Percentiles rank a stretch among this genome's conserved stretches.
Evolutionary conservation across 2,888 invertebrate species (phyloP).

Genomic region (Trachelus iudaicus): DNA sequence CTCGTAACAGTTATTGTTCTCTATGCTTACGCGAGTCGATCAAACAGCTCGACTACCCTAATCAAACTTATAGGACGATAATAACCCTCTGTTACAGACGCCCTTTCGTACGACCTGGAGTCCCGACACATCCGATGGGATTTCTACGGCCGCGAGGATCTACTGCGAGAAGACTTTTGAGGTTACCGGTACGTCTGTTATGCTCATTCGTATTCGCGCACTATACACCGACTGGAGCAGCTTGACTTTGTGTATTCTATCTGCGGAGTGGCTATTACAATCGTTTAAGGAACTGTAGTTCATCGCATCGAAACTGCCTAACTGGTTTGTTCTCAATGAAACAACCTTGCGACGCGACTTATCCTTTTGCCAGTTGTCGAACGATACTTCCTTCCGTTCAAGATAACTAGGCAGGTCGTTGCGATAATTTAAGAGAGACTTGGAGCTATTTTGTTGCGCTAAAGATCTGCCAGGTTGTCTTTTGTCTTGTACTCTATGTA

Average conservation of each 20-base stretch:
- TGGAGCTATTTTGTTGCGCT: too few relatives aligned
- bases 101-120: neutral
- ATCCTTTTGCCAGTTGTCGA: neutral
- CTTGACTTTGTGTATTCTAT: neutral
- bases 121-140: neutral
- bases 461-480: too few relatives aligned
- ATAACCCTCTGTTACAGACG: neutral
- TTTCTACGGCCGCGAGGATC: neutral
- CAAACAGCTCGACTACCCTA: neutral
- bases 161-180: neutral
- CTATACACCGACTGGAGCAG: neutral
- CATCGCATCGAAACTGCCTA: neutral
- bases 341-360: neutral
- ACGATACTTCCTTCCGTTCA: neutral
- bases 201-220: neutral
- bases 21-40: neutral
- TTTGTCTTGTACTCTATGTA: too few relatives aligned
- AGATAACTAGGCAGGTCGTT: too few relatives aligned
- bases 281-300: conserved; percentile 2
- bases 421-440: too few relatives aligned
- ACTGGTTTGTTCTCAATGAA: neutral
- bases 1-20: neutral
- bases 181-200: neutral
- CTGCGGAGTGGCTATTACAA: neutral
- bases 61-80: neutral